These are phyloP conservation scores for Neomorphus geoffroyi DNA, from an alignment of 2,797 vertebrate species.

Conservation along the genomic window DNA sequence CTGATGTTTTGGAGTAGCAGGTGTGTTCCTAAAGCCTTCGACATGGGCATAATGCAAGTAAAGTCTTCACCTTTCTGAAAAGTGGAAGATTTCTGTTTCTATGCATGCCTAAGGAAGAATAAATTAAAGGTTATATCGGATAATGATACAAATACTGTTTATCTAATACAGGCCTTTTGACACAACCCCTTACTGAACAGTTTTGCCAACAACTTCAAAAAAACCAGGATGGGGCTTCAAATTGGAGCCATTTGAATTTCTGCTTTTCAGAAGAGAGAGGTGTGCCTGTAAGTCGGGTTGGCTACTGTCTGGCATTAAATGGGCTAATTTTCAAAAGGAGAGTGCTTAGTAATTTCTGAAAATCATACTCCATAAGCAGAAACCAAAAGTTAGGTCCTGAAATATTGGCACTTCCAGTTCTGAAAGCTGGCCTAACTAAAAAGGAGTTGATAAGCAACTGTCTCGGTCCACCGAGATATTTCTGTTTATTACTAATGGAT, in stretches of 20 bases:
- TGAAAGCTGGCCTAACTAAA: neutral
- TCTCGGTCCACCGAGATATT: neutral
- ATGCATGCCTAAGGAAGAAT: neutral
- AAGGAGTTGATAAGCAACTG: neutral
- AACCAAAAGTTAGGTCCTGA: neutral
- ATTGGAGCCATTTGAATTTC: neutral
- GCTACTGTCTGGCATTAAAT: neutral
- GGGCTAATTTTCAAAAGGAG: neutral
- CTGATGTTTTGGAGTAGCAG: neutral
- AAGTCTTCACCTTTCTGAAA: neutral
- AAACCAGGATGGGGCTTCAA: neutral
- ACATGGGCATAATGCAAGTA: neutral
- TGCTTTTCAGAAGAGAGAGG: neutral
- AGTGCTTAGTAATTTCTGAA: neutral
- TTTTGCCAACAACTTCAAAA: neutral
- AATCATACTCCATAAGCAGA: neutral
- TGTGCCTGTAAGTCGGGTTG: neutral
- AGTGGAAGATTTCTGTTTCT: neutral
- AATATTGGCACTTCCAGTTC: neutral
- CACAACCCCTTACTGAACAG: neutral
- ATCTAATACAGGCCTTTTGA: neutral
- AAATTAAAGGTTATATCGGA: neutral
- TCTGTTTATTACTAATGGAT: neutral
- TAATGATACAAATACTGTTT: neutral
- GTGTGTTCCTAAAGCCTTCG: neutral